These are phyloP conservation scores for Ceratothoa steindachneri DNA, from an alignment of 2,888 invertebrate genomes.

Conservation along the genomic window DNA sequence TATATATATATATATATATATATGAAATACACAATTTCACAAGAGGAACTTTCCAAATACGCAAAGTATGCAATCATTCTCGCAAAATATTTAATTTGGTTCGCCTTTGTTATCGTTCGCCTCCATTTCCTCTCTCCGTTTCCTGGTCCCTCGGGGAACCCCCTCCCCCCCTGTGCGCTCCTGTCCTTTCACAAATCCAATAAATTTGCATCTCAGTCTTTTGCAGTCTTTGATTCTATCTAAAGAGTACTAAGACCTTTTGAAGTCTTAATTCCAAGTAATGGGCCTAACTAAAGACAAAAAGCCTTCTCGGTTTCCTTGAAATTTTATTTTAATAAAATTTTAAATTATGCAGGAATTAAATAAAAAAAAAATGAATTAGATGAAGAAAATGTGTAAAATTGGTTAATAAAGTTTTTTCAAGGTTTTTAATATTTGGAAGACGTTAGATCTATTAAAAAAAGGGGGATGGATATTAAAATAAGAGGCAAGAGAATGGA, in stretches of 20 bases:
- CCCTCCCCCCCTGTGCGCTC: background rate
- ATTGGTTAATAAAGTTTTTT: background rate
- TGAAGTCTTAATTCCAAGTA: constrained; percentile 12
- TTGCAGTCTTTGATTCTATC: background rate
- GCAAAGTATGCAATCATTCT: background rate
- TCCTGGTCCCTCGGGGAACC: background rate
- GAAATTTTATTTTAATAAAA: background rate
- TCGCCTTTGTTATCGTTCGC: background rate
- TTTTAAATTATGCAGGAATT: background rate
- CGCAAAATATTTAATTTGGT: background rate
- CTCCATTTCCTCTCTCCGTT: background rate
- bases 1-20: no score
- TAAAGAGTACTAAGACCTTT: background rate
- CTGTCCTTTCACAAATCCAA: background rate
- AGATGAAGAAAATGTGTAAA: background rate
- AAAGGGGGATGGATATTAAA: no score
- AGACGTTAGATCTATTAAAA: no score
- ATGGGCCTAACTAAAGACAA: background rate
- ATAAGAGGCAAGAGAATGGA: no score
- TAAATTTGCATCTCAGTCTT: constrained; percentile 6
- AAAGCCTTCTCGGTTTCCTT: background rate
- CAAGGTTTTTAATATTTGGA: no score
- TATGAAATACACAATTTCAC: no score
- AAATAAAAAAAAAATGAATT: background rate
- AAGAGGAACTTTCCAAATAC: background rate